These are phyloP conservation scores for Naso thynnoides DNA, from an alignment of 2,797 vertebrate genomes.

Conservation along the genomic window DNA sequence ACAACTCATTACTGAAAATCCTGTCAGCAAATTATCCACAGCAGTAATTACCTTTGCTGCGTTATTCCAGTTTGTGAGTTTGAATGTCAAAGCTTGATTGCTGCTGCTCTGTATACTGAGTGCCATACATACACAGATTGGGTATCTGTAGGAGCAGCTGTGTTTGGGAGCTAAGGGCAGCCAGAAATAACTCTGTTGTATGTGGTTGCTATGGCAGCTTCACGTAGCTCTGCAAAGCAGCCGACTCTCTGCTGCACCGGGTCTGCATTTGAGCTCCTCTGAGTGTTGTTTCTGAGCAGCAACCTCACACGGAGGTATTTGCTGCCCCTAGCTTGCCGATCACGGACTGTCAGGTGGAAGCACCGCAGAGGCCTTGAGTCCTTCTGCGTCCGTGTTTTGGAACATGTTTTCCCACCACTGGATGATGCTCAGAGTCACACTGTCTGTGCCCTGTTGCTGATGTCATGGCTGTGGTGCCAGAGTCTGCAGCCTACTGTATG, in stretches of 20 bases:
- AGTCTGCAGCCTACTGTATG: conserved; percentile 62
- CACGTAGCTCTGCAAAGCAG: conserved; percentile 57
- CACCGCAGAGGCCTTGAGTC: conserved; percentile 20
- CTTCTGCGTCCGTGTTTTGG: conserved; percentile 36
- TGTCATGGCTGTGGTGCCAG: conserved; percentile 57
- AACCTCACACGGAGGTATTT: conserved; percentile 28
- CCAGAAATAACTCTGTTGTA: conserved; percentile 76
- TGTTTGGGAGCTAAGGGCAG: conserved; percentile 73
- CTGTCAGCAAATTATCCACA: conserved; percentile 67
- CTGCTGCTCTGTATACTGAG: conserved; percentile 37
- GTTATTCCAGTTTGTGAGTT: conserved; percentile 46
- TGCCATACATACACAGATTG: conserved; percentile 38
- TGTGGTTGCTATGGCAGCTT: conserved; percentile 73
- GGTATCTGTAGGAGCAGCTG: conserved; percentile 71
- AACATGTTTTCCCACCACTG: conserved; percentile 41
- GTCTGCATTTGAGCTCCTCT: conserved; percentile 29
- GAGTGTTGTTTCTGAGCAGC: conserved; percentile 40
- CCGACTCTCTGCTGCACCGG: conserved; percentile 38
- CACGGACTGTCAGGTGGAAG: conserved; percentile 17
- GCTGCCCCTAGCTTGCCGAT: conserved; percentile 21
- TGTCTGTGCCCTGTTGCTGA: conserved; percentile 55
- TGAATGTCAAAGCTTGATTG: conserved; percentile 69
- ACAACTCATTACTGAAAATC: conserved; percentile 65
- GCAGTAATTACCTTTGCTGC: conserved; percentile 62
- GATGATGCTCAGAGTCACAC: conserved; percentile 35